Conservation (phyloP, 2,113 vertebrate genomes). For the Isichthys henryi region DNA sequence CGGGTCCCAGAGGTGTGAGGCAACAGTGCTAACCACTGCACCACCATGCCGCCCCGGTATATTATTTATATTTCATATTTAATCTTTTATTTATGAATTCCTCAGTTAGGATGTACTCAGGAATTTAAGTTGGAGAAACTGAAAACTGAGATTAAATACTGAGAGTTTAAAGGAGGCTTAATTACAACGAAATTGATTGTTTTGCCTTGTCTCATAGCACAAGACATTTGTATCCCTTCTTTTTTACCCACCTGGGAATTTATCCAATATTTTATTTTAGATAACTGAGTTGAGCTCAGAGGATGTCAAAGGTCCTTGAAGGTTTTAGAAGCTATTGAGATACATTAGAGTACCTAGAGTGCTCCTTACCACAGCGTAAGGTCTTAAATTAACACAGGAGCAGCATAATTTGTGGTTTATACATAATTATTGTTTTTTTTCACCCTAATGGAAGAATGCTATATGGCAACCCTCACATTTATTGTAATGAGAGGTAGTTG, state of each 20-base stretch:
- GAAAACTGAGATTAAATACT: slow-evolving; percentile 1
- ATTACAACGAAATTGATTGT: slow-evolving; percentile 24
- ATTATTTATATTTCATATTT: not conserved
- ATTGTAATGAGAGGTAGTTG: not conserved
- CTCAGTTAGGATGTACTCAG: not conserved
- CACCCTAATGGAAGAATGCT: not conserved
- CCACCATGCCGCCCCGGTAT: too few relatives aligned
- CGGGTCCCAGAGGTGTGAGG: too few relatives aligned
- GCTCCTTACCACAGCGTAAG: not conserved
- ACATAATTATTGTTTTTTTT: not conserved
- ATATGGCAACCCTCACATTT: not conserved
- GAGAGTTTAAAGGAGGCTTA: slow-evolving; percentile 32
- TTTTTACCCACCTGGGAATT: slow-evolving; percentile 18
- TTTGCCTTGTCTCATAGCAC: slow-evolving; percentile 18
- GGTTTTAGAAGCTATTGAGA: not conserved
- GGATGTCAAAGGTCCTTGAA: not conserved
- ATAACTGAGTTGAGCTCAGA: not conserved
- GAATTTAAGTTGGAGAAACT: not conserved
- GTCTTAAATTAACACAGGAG: not conserved
- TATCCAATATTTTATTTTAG: slow-evolving; percentile 22
- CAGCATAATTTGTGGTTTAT: not conserved
- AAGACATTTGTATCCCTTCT: slow-evolving; percentile 29
- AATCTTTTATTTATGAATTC: not conserved
- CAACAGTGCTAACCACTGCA: too few relatives aligned
- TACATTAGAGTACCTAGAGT: not conserved